Conservation (phyloP, 1,140 invertebrate genomes). For the Papilio helenus region DNA sequence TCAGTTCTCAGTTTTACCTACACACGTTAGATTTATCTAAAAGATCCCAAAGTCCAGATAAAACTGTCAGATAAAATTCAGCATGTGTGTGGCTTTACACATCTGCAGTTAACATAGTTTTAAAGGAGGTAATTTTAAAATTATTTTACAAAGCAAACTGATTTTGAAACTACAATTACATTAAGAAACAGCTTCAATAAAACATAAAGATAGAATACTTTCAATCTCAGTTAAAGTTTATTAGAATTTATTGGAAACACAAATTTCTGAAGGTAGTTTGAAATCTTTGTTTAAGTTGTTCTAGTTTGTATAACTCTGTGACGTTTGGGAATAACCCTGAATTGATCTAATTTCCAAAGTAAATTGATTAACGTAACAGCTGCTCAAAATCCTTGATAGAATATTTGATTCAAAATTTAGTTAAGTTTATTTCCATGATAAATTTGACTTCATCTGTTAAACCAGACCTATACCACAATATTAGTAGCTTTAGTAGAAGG, state of each 20-base stretch:
- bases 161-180: neutral
- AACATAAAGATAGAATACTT: neutral
- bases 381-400: slow-evolving; percentile 21
- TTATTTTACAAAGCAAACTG: neutral
- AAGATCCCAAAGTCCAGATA: no score
- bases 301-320: slow-evolving; percentile 14
- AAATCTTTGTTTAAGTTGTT: slow-evolving; percentile 25
- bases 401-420: slow-evolving; percentile 6
- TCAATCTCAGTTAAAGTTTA: neutral
- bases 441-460: neutral
- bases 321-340: slow-evolving; percentile 21
- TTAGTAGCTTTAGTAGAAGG: no score
- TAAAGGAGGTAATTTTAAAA: no score
- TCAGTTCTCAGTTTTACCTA: no score
- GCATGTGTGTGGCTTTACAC: no score
- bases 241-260: slow-evolving; percentile 8
- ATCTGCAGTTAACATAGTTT: no score
- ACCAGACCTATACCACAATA: neutral
- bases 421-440: neutral
- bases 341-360: slow-evolving; percentile 26
- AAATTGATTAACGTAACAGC: slow-evolving; percentile 22
- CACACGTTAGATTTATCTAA: no score
- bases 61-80: no score
- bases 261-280: neutral
- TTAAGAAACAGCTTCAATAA: neutral